Evolutionary conservation across 2,113 vertebrate species (phyloP), one percentile per base, ranked within the genome.

Genomic region (Capra hircus): DNA sequence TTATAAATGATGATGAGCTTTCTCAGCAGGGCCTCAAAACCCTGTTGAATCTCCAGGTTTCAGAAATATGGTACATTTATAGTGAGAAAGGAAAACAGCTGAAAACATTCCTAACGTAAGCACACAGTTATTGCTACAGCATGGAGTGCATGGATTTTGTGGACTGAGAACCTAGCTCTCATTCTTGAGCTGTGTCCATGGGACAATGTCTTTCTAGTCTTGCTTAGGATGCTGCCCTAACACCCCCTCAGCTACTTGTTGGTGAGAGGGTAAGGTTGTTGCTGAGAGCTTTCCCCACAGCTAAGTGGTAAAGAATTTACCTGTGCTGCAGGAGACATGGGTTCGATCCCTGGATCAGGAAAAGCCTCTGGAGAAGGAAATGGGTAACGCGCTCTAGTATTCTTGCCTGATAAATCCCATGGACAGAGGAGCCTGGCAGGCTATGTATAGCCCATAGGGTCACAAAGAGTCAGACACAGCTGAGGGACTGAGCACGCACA

Each of bases 361-460:
- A 77, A 23, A 77, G 21, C 40, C 40, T 25, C 36, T 27, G 71
- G 71, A 43, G 40, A 77, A 71, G 40, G 71, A 77, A 77, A 77
- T 77, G 23, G 71, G 71, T 43, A 43, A 43, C 0, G 0, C 0
- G 2, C 10, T 25, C 67, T n/a, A 40, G 67, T 23, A 71, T 74
- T 74, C 67, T 40, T 74, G 36, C 40, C 71, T 77, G 21, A 77
- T 23, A 43, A 15, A 43, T 77, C 23, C 71, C 1, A 0, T 27
- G 71, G 40, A 7, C 71, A 77, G 23, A 77, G 71, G 71, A 77
- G 40, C 23, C 71, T 77, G 71, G 71, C 23, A 77, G 71, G 40
- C 71, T 43, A 14, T 2, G 1, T 43, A 43, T 27, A 77, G 40
- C 12, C 71, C 23, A 77, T 43, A 77, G 23, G 40, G 71, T 77